Base-by-base conservation (phyloP, 2,888 invertebrate species). In the Biston stratarius region DNA sequence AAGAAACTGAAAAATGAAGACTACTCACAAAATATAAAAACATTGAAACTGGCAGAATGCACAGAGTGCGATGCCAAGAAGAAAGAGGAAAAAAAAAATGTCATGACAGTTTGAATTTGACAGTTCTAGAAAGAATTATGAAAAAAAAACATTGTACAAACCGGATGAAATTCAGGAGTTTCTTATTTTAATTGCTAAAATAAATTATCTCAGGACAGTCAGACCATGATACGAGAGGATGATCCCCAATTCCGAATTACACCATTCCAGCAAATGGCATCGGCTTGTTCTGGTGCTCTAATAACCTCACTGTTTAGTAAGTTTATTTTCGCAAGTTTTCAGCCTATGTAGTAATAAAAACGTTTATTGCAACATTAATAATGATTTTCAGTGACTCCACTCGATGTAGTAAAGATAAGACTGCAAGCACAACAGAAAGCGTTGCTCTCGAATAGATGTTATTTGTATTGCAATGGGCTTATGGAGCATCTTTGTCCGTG, bases 351-450 rank as follows among this genome's bases (percentile, higher is more conserved):
- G 15, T 53, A 24, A 11, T 38, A 14, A 59, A 59, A 24, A 24
- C 24, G 33, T 49, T 38, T 6, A 53, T 40, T 59, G 33, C 58
- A 42, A 42, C 12, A 44, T 53, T 10, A 14, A 48, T 40, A 38
- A 14, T 67, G 57, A 53, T 47, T 95, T 94, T 44, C 88, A 99
- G 99, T 99, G 94, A 99, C 99, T 0, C 99, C 99, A 0, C 92
- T 99, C 75, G 99, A 99, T 94, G 99, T 99, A n/a, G 97, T 99
- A 0, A 99, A 99, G 95, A 99, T 99, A 71, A 95, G 99, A 57
- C 94, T 99, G 48, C 99, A 99, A 93, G 96, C 98, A 3, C 99
- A 99, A 88, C 97, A 98, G 82, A 98, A 98, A 79, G 96, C 96
- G 0, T 86, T 97, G 76, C 90, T 96, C 6, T 96, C 96, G 9